Evolutionary conservation across 2,888 invertebrate species (phyloP), one percentile per base, ranked within the genome.

Genomic region (Patella caerulea): DNA sequence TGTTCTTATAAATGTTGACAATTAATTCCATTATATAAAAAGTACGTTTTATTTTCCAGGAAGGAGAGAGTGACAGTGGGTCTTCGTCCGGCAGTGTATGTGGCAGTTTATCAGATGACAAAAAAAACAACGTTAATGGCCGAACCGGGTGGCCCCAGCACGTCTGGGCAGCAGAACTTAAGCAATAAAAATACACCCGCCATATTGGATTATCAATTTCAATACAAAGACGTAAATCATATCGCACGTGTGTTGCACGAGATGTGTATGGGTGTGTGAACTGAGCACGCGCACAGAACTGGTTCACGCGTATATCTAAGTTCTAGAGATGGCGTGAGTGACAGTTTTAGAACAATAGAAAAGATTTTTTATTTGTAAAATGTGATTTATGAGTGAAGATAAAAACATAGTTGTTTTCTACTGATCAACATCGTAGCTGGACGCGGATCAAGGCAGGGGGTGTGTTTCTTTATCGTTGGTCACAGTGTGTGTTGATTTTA

Each of bases 121-220:
- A 90, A 78, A 88, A 90, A 79, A 87, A 94, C 79, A 97, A 96
- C 24, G 24, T 65, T 12, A 65, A 65, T 92, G 97, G 97, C 0
- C 94, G 98, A 78, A 98, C 98, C 0, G 98, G 98, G 17, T 98
- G 98, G 98, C 98, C 98, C 0, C 97, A 98, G 89, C 96, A 97
- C 92, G 98, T 98, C 83, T 98, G 98, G 98, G 98, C 97, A 0
- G 93, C 96, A 69, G 93, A 93, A 83, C 90, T 93, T 15, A 92
- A 93, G 76, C 77, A 84, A 71, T 80, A 72, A 76, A 5, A 65
- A 24, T 65, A 19, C 19, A 11, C 65, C 24, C 19, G 19, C 19
- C 65, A 65, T 24, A 65, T 19, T 65, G 65, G 24, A 65, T 65
- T 65, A 65, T 65, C 24, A 65, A 24, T 65, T 65, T 65, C 19